A percentile compares a stretch with the other conserved stretches of the same genome.
phyloP scores from a whole-genome alignment of 2,797 vertebrate species.

The Fratercula arctica region DNA sequence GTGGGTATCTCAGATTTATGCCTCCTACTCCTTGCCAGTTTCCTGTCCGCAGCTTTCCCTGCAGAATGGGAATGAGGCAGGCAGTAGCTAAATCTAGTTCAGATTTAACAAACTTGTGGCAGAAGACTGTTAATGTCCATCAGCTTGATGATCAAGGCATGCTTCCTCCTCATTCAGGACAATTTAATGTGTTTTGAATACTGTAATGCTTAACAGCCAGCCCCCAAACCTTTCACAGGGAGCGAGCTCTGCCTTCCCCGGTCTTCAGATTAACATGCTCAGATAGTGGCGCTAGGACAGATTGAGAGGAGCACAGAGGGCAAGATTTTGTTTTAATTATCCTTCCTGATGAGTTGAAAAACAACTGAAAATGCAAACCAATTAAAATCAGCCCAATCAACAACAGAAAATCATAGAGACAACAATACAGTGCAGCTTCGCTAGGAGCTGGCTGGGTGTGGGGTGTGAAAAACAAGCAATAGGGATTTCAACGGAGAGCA shows the following conservation, averaged over 20 bases:
- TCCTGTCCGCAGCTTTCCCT: neutral
- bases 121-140: conserved; percentile 15
- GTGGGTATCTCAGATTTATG: conserved; percentile 10
- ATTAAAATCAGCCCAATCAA: neutral
- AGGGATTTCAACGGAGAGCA: neutral
- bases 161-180: conserved; percentile 5
- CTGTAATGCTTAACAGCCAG: neutral
- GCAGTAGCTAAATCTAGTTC: conserved; percentile 15
- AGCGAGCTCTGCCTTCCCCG: neutral
- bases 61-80: conserved; percentile 7
- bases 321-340: conserved; percentile 32
- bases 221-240: neutral
- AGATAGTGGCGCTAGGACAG: neutral
- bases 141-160: neutral
- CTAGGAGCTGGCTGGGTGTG: neutral
- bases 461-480: neutral
- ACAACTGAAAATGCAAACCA: conserved; percentile 22
- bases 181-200: conserved; percentile 30
- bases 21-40: conserved; percentile 18
- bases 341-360: conserved; percentile 45
- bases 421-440: neutral
- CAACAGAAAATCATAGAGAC: neutral
- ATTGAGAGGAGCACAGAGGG: neutral
- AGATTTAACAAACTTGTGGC: neutral
- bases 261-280: neutral